Evolutionary conservation across 2,888 invertebrate species (phyloP).

Genomic region (Luffia ferchaultella): DNA sequence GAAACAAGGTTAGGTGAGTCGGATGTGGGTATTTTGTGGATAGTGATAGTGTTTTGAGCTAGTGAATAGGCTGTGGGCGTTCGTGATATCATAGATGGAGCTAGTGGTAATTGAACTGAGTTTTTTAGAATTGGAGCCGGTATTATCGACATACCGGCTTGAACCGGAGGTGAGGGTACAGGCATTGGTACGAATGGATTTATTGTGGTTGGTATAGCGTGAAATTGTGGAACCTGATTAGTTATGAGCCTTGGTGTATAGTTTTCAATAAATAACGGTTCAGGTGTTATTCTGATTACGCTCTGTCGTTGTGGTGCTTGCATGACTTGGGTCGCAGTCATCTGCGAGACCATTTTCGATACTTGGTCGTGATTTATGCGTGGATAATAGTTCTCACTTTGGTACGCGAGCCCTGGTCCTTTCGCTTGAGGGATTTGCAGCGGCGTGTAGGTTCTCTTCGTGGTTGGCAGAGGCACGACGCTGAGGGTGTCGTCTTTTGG

Average conservation of each 20-base stretch:
- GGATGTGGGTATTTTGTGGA: slow-evolving; percentile 24
- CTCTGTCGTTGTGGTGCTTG: slow-evolving; percentile 19
- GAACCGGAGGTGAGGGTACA: slow-evolving; percentile 29
- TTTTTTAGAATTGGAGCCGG: slow-evolving; percentile 44
- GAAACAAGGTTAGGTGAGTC: slow-evolving; percentile 33
- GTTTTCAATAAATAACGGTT: slow-evolving; percentile 33
- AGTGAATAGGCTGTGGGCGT: slow-evolving; percentile 27
- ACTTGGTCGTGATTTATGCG: slow-evolving; percentile 28
- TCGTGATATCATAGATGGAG: slow-evolving; percentile 21
- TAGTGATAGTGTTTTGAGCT: slow-evolving; percentile 26
- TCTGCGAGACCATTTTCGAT: slow-evolving; percentile 24
- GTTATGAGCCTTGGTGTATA: slow-evolving; percentile 24
- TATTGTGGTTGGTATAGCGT: slow-evolving; percentile 64
- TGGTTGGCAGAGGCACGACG: slow-evolving; percentile 52
- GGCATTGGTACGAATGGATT: slow-evolving; percentile 62
- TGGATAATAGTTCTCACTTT: slow-evolving; percentile 50
- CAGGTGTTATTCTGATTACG: slow-evolving; percentile 35
- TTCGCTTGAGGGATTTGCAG: slow-evolving; percentile 42
- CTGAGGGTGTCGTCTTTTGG: slow-evolving; percentile 65
- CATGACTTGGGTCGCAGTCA: slow-evolving; percentile 46
- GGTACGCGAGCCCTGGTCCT: slow-evolving; percentile 40
- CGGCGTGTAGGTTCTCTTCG: slow-evolving; percentile 40
- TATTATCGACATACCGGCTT: slow-evolving; percentile 38
- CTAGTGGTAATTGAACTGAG: slow-evolving; percentile 30
- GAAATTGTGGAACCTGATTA: slow-evolving; percentile 24